Evolutionary conservation across 2,113 vertebrate species (phyloP), one percentile per base, ranked within the genome.

Genomic region (Loxodonta africana): DNA sequence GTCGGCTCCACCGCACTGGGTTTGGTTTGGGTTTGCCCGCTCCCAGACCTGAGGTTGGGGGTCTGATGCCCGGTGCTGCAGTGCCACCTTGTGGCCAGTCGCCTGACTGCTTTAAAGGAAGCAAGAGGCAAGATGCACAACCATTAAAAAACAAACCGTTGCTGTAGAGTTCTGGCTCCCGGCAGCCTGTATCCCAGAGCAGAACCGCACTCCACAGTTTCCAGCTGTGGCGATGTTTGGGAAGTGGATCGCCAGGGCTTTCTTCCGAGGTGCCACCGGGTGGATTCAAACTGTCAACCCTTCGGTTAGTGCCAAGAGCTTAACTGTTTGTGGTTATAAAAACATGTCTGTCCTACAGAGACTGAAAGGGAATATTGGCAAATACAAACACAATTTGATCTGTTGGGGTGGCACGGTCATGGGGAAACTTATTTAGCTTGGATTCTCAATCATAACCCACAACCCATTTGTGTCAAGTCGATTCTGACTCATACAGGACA

Each of bases 41-140:
- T 28, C 25, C 46, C 30, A 23, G 37, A 6, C 17, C 0, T 3
- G 0, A 25, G 8, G 14, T 44, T 2, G 2, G 11, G 17, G 23
- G 20, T 23, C 48, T 3, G 53, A 71, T 90, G 82, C 6, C 91
- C 97, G 97, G 95, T 91, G 95, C 96, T 98, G 93, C 86, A 96
- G 91, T 88, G 95, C 98, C 98, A 97, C 97, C 98, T 98, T 95
- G 87, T 97, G 98, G 98, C 91, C 94, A 96, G 87, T 7, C 1
- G 15, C 0, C n/a, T 51, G 33, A 80, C 74, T 21, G 62, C 23
- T 8, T 30, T 8, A 1, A n/a, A 82, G 60, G 51, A 17, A n/a
- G 37, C 41, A 17, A 26, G 69, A 15, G 26, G 25, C 74, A 28
- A 84, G 30, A 81, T 0, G 12, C 90, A 60, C 30, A 41, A 82